Conservation (phyloP, 1,140 invertebrate genomes). For the Tetragonula clypearis region DNA sequence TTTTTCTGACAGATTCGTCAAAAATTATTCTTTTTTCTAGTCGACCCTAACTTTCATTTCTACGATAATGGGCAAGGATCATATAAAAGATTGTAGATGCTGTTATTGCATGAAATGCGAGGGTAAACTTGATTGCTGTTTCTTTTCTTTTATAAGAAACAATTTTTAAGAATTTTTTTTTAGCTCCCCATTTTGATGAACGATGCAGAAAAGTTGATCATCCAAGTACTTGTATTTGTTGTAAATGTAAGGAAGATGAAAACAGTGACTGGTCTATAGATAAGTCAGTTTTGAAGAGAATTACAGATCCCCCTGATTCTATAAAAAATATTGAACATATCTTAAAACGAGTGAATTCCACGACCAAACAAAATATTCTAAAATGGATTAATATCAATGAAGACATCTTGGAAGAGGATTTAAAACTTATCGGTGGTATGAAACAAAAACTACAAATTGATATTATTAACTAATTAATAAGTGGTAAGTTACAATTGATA, state of each 20-base stretch:
- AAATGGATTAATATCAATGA: constrained; percentile 30
- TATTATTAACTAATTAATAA: no score
- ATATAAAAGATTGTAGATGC: constrained; percentile 22
- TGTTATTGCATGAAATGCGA: constrained; percentile 36
- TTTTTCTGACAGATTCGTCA: not conserved
- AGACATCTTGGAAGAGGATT: constrained; percentile 18
- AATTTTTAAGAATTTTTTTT: not conserved
- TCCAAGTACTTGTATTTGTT: constrained; percentile 23
- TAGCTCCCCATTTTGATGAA: constrained; percentile 4
- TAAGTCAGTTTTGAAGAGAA: not conserved
- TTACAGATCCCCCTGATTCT: not conserved
- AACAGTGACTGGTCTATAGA: constrained; percentile 22
- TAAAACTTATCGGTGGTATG: constrained; percentile 13
- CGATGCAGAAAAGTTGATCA: not conserved
- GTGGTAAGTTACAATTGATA: not conserved
- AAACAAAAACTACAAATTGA: not conserved
- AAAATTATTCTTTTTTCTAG: constrained; percentile 3
- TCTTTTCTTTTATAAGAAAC: not conserved
- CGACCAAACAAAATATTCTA: not conserved
- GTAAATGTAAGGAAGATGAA: constrained; percentile 27
- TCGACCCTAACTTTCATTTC: constrained; percentile 5
- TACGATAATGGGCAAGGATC: not conserved
- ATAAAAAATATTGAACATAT: constrained; percentile 9
- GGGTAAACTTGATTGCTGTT: not conserved
- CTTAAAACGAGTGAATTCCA: not conserved